phyloP scores from a whole-genome alignment of 1,140 invertebrate genomes.

The Agrilus planipennis region DNA sequence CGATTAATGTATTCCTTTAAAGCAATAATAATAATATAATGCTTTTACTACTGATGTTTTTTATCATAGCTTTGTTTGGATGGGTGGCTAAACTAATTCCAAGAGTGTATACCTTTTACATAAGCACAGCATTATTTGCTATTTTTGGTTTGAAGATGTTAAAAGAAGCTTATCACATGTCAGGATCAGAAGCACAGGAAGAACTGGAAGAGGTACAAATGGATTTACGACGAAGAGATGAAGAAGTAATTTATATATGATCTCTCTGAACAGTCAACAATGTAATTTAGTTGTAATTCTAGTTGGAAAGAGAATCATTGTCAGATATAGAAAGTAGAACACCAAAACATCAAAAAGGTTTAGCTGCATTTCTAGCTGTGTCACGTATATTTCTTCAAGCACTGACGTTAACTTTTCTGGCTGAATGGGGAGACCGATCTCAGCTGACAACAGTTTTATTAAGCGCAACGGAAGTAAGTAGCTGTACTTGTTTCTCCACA shows the following conservation, averaged over 20 bases:
- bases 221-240: constrained; percentile 82
- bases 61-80: constrained; percentile 52
- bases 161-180: constrained; percentile 92
- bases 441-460: constrained; percentile 95
- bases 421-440: constrained; percentile 97
- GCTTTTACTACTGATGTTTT: neutral
- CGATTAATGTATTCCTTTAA: too few relatives aligned
- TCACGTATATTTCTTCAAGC: constrained; percentile 83
- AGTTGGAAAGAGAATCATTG: constrained; percentile 46
- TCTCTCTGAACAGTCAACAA: constrained; percentile 19
- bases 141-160: constrained; percentile 99
- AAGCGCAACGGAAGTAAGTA: constrained; percentile 67
- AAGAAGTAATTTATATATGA: constrained; percentile 50
- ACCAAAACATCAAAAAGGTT: constrained; percentile 30
- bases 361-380: constrained; percentile 45
- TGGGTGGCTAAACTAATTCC: constrained; percentile 92
- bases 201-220: constrained; percentile 96
- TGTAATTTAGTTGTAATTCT: constrained; percentile 21
- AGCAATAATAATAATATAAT: constrained; percentile 1
- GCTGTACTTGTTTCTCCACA: too few relatives aligned
- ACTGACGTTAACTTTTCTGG: constrained; percentile 92
- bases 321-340: constrained; percentile 34
- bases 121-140: constrained; percentile 89
- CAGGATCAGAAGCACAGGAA: constrained; percentile 85
- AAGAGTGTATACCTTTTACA: constrained; percentile 84